These are phyloP conservation scores for Falco columbarius DNA, from an alignment of 2,797 vertebrate species.

Conservation along the genomic window DNA sequence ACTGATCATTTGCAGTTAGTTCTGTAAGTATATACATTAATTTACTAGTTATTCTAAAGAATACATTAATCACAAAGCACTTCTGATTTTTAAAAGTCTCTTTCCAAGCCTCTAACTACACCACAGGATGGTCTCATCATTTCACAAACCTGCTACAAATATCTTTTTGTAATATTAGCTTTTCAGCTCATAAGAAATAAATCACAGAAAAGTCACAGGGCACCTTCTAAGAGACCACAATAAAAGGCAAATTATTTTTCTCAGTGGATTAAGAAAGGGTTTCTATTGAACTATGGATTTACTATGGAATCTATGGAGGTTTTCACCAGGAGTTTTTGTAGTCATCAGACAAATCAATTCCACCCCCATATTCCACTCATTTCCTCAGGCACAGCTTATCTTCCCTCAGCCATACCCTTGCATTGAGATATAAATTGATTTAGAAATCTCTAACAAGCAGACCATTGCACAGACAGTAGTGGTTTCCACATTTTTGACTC, in stretches of 20 bases:
- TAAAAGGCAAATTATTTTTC: slow-evolving; percentile 10
- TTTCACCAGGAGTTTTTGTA: not conserved
- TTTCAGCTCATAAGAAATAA: not conserved
- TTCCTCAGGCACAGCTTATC: slow-evolving; percentile 5
- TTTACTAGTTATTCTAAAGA: not conserved
- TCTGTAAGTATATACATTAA: slow-evolving; percentile 37
- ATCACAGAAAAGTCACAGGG: not conserved
- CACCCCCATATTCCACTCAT: not conserved
- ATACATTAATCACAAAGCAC: not conserved
- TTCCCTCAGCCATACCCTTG: not conserved
- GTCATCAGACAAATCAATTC: slow-evolving; percentile 36
- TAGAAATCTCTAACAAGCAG: slow-evolving; percentile 20
- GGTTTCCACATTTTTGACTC: not conserved
- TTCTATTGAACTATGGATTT: not conserved
- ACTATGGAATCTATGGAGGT: not conserved
- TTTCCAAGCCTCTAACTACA: not conserved
- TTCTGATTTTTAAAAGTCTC: not conserved
- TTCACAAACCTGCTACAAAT: slow-evolving; percentile 4
- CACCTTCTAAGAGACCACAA: not conserved
- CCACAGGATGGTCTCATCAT: not conserved
- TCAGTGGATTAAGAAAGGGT: not conserved
- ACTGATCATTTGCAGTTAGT: slow-evolving; percentile 55
- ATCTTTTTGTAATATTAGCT: not conserved
- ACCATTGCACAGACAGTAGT: not conserved
- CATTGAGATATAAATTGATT: slow-evolving; percentile 13